Evolutionary conservation across 2,113 vertebrate species (phyloP), one percentile per base, ranked within the genome.

Genomic region (Antidorcas marsupialis): DNA sequence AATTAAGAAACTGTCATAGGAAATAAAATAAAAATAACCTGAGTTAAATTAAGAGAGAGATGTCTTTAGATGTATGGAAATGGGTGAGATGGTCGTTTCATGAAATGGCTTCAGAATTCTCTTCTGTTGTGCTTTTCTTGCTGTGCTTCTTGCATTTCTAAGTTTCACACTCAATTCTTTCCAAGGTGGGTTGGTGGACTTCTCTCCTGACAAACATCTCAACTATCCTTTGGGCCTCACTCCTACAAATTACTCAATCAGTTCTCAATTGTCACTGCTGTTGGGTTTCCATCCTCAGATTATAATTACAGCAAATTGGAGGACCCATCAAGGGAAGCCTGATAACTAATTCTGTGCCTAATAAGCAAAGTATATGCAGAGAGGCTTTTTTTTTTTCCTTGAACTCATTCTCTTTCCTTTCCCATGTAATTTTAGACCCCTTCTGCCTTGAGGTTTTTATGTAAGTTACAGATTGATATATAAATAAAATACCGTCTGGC

Each of bases 401-500:
- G 43, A 33, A 81, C 28, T 92, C 33, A 76, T 60, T 96, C 79
- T 90, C 78, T 94, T 95, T 76, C 50, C 19, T 71, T 97, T 95
- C 55, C 82, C 36, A 59, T 82, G 93, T 90, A 97, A 95, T 94
- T 97, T 97, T 95, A 97, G 81, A 92, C 91, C 83, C 50, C 86
- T 95, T 98, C 90, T 97, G 96, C 90, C 60, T 98, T 94, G 85
- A 88, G 71, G 76, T 57, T 97, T 98, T 78, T 82, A 90, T 92
- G 57, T 91, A 91, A 98, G 76, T 94, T 89, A 89, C 78, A 97
- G 91, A 97, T 93, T 95, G 90, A 88, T 93, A 82, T 52, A 93
- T 86, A 97, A 97, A 95, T 98, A 96, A 97, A 97, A 97, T 62
- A 95, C 67, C 95, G 47, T 83, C 76, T 97, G 55, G 79, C 50